Conservation (phyloP, 2,113 vertebrate genomes). For the Nibea coibor region DNA sequence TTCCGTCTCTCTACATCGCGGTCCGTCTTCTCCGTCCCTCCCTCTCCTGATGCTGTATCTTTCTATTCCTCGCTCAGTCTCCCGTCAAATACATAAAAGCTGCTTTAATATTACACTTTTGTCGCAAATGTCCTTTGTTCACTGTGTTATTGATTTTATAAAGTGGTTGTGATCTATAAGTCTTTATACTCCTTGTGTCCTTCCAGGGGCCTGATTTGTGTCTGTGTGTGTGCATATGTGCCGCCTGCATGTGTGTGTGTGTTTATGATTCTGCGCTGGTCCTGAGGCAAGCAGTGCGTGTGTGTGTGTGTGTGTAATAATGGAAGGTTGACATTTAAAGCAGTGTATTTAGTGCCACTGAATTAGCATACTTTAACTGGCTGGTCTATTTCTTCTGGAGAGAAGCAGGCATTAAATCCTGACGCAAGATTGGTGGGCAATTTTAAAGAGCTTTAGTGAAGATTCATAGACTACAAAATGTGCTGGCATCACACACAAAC, state of each 20-base stretch:
- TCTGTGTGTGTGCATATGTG: not conserved
- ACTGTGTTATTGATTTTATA: conserved; percentile 68
- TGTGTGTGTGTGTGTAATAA: conserved; percentile 63
- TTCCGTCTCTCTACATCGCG: not conserved
- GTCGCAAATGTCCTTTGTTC: conserved; percentile 63
- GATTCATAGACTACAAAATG: conserved; percentile 78
- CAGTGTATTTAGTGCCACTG: conserved; percentile 78
- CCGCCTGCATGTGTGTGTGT: conserved; percentile 20
- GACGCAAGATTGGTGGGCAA: conserved; percentile 72
- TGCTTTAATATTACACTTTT: conserved; percentile 46
- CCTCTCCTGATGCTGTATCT: not conserved
- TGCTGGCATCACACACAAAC: conserved; percentile 47
- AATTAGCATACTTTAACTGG: conserved; percentile 83
- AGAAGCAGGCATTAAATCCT: conserved; percentile 76
- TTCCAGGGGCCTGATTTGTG: conserved; percentile 49
- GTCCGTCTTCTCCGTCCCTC: not conserved
- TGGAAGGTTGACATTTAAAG: conserved; percentile 82
- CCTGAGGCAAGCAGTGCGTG: conserved; percentile 25
- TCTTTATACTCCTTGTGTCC: conserved; percentile 54
- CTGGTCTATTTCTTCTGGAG: conserved; percentile 69
- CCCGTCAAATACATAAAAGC: conserved; percentile 36
- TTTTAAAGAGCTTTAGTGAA: conserved; percentile 78
- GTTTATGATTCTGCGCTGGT: conserved; percentile 46
- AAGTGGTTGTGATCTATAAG: conserved; percentile 74
- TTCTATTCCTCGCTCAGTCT: not conserved